Evolutionary conservation across 1,140 invertebrate species (phyloP), one percentile per base, ranked within the genome.

Genomic region (Dinoponera quadriceps): DNA sequence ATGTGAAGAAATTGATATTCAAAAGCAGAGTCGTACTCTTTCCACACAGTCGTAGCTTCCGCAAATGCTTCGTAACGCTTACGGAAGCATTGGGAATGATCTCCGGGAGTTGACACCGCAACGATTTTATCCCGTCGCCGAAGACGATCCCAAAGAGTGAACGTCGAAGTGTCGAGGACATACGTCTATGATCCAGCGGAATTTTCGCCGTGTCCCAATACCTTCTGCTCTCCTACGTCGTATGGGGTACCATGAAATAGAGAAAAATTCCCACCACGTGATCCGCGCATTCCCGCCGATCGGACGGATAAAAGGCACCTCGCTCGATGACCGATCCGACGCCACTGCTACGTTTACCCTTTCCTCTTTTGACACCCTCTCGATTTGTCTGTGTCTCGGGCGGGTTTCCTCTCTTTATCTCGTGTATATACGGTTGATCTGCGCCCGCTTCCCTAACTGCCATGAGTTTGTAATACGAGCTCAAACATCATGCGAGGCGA

Each of bases 401-500:
- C 60, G 65, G 54, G 54, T 74, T 69, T 69, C 27, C 78, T 85
- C 84, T 66, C 27, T 20, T 59, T 29, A 57, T 54, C 59, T 55
- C 20, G 18, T n/a, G n/a, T 68, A 48, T 48, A 59, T 18, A 54
- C 71, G 71, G 63, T 84, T 75, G 82, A 78, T 85, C 72, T 63
- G 51, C 62, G 29, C 73, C 51, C 54, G 85, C 54, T 51, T 66
- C 84, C 72, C 71, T 85, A 82, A 20, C 71, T 49, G 54, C 72
- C 81, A 78, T 59, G 68, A 87, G 82, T 66, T 65, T 69, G 71
- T 54, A 83, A 82, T 68, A 71, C 25, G 72, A 85, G 69, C 25
- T 84, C 85, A 85, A 89, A 90, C 85, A 75, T 68, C 84, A 54
- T 14, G 62, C n/a, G n/a, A n/a, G 29, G 54, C 65, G 22, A 25